phyloP scores from a whole-genome alignment of 2,113 vertebrate species.

The Cyprinus carpio region DNA sequence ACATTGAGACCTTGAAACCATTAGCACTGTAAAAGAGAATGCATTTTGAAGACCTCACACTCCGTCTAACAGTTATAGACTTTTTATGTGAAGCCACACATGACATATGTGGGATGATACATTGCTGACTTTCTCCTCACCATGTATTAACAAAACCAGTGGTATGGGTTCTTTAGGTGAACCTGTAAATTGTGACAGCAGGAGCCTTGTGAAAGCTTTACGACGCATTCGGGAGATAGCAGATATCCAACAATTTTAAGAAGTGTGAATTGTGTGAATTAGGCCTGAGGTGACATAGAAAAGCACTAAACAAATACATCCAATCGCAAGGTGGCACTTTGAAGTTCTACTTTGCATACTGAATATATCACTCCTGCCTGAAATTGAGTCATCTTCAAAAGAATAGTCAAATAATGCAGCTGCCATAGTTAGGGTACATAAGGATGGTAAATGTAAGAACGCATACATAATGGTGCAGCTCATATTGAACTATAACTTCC shows the following conservation, averaged over 20 bases:
- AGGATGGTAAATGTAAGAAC: neutral
- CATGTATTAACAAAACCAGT: neutral
- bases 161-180: slow-evolving; percentile 13
- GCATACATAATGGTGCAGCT: slow-evolving; percentile 45
- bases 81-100: slow-evolving; percentile 20
- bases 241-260: slow-evolving; percentile 43
- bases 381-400: slow-evolving; percentile 33
- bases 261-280: neutral
- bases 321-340: slow-evolving; percentile 36
- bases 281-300: slow-evolving; percentile 45
- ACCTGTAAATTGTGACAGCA: slow-evolving; percentile 44
- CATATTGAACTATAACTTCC: slow-evolving; percentile 20
- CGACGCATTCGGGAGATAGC: neutral
- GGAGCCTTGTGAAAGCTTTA: slow-evolving; percentile 48
- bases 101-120: neutral
- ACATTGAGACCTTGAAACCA: slow-evolving; percentile 12
- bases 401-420: slow-evolving; percentile 5
- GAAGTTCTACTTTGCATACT: slow-evolving; percentile 44
- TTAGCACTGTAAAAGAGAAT: slow-evolving; percentile 6
- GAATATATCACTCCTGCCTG: neutral
- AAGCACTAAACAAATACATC: neutral
- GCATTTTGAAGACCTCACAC: neutral
- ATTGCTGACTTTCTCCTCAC: neutral
- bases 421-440: neutral
- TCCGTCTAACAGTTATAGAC: neutral